These are phyloP conservation scores for Forpus xanthops DNA, from an alignment of 2,797 vertebrate genomes.

Conservation along the genomic window DNA sequence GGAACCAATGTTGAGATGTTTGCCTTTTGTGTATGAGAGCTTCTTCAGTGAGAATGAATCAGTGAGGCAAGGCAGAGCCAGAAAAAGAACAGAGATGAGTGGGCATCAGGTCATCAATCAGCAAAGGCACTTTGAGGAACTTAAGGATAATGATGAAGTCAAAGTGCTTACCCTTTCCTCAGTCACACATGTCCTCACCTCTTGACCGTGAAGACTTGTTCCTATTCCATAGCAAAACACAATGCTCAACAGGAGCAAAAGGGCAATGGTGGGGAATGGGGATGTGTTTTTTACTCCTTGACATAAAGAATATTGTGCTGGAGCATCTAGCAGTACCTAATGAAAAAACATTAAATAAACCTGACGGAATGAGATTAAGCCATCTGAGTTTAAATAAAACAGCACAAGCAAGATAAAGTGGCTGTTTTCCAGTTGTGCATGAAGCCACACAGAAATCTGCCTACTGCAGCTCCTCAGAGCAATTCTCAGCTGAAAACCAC, in stretches of 20 bases:
- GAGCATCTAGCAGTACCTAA: neutral
- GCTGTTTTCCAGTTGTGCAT: neutral
- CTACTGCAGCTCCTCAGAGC: neutral
- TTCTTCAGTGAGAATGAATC: neutral
- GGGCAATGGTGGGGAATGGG: neutral
- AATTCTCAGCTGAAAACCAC: neutral
- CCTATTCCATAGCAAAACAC: neutral
- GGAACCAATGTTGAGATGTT: neutral
- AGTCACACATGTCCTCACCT: neutral
- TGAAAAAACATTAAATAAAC: neutral
- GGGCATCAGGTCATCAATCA: neutral
- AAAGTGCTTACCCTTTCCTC: neutral
- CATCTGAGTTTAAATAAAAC: conserved; percentile 2
- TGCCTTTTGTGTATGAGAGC: neutral
- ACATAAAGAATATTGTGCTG: neutral
- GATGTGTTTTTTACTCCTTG: neutral
- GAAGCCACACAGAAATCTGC: neutral
- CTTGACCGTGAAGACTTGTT: neutral
- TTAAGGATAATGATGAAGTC: neutral
- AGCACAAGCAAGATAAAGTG: neutral
- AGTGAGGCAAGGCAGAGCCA: neutral
- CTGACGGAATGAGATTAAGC: neutral
- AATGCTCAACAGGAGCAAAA: neutral
- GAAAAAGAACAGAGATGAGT: neutral
- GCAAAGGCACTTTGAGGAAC: neutral